Evolutionary conservation across 2,888 invertebrate genomes (phyloP).

Genomic region (Torymus auratus): DNA sequence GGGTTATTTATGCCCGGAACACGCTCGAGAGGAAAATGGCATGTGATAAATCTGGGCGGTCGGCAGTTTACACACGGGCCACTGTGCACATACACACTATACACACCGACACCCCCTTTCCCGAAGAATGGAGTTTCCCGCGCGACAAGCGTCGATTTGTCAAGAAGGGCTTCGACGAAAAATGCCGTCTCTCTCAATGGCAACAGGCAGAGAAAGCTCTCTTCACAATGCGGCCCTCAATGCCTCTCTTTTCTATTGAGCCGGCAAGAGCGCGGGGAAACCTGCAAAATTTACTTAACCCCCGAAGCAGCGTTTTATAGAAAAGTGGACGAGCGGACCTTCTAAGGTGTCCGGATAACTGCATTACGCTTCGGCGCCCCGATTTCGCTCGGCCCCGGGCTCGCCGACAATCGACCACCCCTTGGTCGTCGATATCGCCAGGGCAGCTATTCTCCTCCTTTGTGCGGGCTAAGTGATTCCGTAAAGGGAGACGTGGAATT

Average conservation of each 20-base stretch:
- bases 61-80: conserved; percentile 12
- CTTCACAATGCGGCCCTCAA: conserved; percentile 71
- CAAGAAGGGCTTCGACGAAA: conserved; percentile 71
- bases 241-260: conserved; percentile 57
- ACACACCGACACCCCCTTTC: too few species aligned
- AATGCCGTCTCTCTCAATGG: conserved; percentile 69
- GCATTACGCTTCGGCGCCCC: conserved; percentile 65
- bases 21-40: conserved; percentile 66
- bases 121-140: conserved; percentile 71
- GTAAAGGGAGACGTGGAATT: too few species aligned
- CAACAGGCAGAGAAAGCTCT: conserved; percentile 74
- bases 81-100: background rate
- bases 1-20: conserved; percentile 71
- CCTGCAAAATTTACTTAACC: conserved; percentile 74
- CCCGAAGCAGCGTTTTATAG: conserved; percentile 58
- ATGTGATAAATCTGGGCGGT: conserved; percentile 71
- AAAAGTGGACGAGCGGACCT: conserved; percentile 61
- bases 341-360: conserved; percentile 69
- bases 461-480: too few species aligned
- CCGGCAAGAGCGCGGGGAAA: conserved; percentile 64
- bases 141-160: conserved; percentile 75
- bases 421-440: too few species aligned
- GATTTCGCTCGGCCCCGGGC: background rate
- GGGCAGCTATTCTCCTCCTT: too few species aligned
- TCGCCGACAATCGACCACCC: background rate